A percentile compares a stretch with the other conserved stretches of the same genome.
Evolutionary conservation across 2,797 vertebrate species (phyloP).

Genomic region (Diceros bicornis): DNA sequence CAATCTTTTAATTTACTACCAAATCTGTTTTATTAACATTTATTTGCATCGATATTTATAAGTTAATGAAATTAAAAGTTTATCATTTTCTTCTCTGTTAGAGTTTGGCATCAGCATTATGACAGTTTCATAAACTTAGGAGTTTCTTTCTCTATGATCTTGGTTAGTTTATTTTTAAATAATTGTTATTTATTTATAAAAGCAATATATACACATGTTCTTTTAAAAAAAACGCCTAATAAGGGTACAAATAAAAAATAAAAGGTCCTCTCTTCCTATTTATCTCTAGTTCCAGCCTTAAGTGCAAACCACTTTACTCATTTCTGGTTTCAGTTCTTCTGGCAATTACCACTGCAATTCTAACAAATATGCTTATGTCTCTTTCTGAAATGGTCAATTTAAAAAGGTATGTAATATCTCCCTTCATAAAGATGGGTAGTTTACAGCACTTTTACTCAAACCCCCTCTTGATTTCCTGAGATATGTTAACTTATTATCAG

Average conservation of each 20-base stretch:
- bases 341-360: background rate
- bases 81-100: conserved; percentile 44
- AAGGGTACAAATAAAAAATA: background rate
- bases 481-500: background rate
- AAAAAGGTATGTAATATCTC: background rate
- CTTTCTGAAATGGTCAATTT: background rate
- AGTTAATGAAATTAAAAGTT: conserved; percentile 46
- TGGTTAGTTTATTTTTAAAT: conserved; percentile 40
- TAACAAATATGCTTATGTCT: background rate
- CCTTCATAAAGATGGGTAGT: background rate
- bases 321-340: background rate
- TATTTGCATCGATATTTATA: conserved; percentile 28
- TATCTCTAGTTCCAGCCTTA: background rate
- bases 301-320: background rate
- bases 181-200: conserved; percentile 7
- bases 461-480: background rate
- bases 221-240: background rate
- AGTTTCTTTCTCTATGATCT: conserved; percentile 38
- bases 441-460: background rate
- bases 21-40: conserved; percentile 52
- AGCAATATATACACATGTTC: background rate
- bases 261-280: background rate
- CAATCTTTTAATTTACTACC: conserved; percentile 43
- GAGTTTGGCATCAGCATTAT: conserved; percentile 9
- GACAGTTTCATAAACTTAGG: background rate